Base-by-base conservation (phyloP, 1,140 invertebrate species). In the Neomicropteryx cornuta region DNA sequence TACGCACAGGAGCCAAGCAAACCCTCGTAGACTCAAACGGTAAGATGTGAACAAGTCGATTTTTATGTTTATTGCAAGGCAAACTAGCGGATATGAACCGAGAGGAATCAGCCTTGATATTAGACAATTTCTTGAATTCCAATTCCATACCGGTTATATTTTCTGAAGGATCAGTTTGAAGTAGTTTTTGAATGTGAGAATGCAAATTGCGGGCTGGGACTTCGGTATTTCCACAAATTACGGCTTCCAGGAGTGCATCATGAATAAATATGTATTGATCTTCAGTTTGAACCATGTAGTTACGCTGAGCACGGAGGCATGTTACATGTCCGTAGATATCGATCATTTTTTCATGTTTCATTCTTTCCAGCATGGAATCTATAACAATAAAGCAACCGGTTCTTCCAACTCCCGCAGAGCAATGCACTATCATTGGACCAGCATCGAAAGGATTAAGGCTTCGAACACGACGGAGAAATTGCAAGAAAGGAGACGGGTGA, bases 231-330 rank as follows among this genome's bases (percentile, higher is more conserved):
- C 94, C 95, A 54, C 90, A 93, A 31, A 93, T 83, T 1, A 97
- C 89, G 2, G 94, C 94, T 62, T 99, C 96, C 5, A 98, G 67
- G 2, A 97, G 73, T 5, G 93, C 83, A 58, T 99, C 96, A 58
- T 99, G 94, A 45, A 99, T 98, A 66, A 99, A 99, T 38, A 99
- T 93, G 60, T 99, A 99, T 62, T 99, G 97, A 60, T 99, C 96
- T 62, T 99, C 96, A 0, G 96, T 99, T 67, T 99, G 90, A 21
- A 87, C 80, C 91, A 96, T 97, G 58, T 96, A 97, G 57, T 95
- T 95, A 35, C 97, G 76, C 61, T 99, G 97, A 8, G 94, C 89
- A 39, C 97, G 75, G 16, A 99, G 69, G 55, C 91, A 95, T 3
- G 94, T 99, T 3, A 99, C 95, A 68, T 97, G 94, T 3, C 95